Conservation (phyloP, 1,140 invertebrate genomes). For the Lepidurus couesii region DNA sequence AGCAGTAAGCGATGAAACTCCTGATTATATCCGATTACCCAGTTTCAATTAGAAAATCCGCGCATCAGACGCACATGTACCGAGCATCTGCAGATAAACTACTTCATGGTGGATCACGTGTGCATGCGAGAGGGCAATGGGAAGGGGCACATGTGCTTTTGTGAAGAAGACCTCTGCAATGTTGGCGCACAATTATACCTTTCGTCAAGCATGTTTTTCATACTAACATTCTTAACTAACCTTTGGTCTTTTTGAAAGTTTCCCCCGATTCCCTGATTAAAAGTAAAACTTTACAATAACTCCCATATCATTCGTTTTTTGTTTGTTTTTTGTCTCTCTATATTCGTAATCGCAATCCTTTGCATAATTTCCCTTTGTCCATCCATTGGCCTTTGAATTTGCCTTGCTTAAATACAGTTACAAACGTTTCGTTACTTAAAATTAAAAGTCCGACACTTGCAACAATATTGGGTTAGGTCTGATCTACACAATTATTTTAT, state of each 20-base stretch:
- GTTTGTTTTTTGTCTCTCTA: neutral
- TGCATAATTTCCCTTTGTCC: neutral
- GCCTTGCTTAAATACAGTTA: conserved; percentile 18
- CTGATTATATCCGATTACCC: neutral
- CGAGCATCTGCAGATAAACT: conserved; percentile 85
- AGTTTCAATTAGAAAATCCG: conserved; percentile 42
- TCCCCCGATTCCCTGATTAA: neutral
- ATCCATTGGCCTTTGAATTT: conserved; percentile 22
- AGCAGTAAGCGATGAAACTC: conserved; percentile 45
- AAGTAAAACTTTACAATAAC: neutral
- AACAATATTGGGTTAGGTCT: neutral
- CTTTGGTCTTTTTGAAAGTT: neutral
- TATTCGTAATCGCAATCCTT: neutral
- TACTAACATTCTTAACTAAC: neutral
- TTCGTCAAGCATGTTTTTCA: neutral
- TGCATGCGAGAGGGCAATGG: conserved; percentile 96
- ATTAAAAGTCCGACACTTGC: neutral
- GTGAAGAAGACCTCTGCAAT: conserved; percentile 94
- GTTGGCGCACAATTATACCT: conserved; percentile 36
- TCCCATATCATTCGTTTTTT: neutral
- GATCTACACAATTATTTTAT: conserved; percentile 8
- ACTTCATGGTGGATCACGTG: conserved; percentile 96
- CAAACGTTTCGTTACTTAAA: neutral
- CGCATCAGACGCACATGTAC: conserved; percentile 84
- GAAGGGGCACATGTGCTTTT: conserved; percentile 95